A percentile compares a stretch with the other conserved stretches of the same genome.
Conservation (phyloP, 2,113 vertebrate genomes). For the Aldabrachelys gigantea region DNA sequence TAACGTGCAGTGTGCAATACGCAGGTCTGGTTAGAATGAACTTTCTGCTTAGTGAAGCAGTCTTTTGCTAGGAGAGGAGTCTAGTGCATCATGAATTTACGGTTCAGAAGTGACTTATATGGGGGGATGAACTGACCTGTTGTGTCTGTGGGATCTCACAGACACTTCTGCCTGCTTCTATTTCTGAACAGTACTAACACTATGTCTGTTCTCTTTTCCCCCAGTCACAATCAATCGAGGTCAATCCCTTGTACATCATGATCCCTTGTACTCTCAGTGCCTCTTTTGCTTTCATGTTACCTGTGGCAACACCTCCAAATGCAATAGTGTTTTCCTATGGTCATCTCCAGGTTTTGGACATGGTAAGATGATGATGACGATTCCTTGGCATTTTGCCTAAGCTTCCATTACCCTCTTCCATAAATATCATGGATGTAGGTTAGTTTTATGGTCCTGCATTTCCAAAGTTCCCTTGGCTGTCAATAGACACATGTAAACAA, state of each 20-base stretch:
- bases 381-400: background rate
- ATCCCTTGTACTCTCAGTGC: conserved; percentile 92
- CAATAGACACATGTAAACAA: background rate
- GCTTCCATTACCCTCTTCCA: background rate
- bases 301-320: conserved; percentile 95
- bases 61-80: background rate
- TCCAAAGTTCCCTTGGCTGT: background rate
- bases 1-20: background rate
- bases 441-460: background rate
- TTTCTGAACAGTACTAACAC: background rate
- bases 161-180: conserved; percentile 10
- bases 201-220: background rate
- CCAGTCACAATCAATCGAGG: conserved; percentile 89
- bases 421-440: background rate
- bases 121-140: background rate
- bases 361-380: conserved; percentile 83
- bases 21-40: background rate
- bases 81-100: conserved; percentile 1
- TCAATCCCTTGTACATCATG: conserved; percentile 96
- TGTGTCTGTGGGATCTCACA: background rate
- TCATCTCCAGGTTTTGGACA: conserved; percentile 91
- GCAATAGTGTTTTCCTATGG: conserved; percentile 96
- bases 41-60: background rate
- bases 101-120: background rate
- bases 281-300: conserved; percentile 97